Conservation (phyloP, 1,140 invertebrate species). For the Leucophenga varia region DNA sequence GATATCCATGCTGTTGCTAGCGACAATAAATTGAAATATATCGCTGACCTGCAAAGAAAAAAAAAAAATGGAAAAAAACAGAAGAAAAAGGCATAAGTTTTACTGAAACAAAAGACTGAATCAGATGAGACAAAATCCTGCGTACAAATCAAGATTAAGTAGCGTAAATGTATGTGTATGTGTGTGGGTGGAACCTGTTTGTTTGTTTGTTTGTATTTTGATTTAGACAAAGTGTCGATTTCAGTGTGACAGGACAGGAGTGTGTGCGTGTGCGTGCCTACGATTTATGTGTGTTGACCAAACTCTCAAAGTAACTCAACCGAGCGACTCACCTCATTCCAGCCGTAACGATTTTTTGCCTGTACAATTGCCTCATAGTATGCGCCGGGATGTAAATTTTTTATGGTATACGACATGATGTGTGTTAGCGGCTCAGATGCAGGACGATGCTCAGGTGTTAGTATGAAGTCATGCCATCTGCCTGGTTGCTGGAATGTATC, state of each 20-base stretch:
- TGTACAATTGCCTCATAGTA: constrained; percentile 72
- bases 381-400: constrained; percentile 62
- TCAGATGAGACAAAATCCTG: constrained; percentile 9
- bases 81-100: constrained; percentile 10
- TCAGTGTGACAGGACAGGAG: too few relatives aligned
- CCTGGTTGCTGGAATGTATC: constrained; percentile 71
- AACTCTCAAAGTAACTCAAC: not conserved
- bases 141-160: constrained; percentile 38
- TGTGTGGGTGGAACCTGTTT: not conserved
- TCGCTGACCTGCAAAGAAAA: constrained; percentile 61
- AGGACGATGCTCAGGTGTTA: constrained; percentile 52
- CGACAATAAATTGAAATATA: constrained; percentile 67
- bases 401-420: constrained; percentile 62
- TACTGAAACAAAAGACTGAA: not conserved
- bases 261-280: constrained; percentile 4
- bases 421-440: constrained; percentile 58
- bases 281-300: constrained; percentile 37
- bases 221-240: constrained; percentile 21
- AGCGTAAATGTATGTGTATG: not conserved
- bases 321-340: constrained; percentile 63
- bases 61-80: constrained; percentile 9
- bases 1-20: constrained; percentile 42
- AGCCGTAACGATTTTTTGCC: constrained; percentile 71
- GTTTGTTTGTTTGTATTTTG: not conserved
- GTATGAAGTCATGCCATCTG: constrained; percentile 68